Conservation (phyloP, 2,113 vertebrate species). For the Notiomystis cincta region DNA sequence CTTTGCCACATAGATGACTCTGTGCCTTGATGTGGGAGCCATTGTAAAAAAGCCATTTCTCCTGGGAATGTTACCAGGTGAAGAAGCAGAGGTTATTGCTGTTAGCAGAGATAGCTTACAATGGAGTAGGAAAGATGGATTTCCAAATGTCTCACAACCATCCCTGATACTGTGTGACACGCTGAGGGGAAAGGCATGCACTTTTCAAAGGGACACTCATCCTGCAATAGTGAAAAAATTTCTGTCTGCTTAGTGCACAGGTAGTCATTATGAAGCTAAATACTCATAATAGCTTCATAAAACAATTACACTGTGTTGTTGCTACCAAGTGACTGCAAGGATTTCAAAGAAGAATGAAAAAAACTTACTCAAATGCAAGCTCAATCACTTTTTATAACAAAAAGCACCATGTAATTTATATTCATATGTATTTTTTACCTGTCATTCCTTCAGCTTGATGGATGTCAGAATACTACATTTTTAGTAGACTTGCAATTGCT, state of each 20-base stretch:
- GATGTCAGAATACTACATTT: slow-evolving; percentile 49
- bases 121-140: not conserved
- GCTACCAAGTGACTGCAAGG: not conserved
- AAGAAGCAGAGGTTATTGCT: not conserved
- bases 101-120: not conserved
- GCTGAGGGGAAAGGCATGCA: not conserved
- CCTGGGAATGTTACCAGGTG: not conserved
- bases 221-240: not conserved
- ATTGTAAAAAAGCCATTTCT: not conserved
- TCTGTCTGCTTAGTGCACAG: not conserved
- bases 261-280: slow-evolving; percentile 1
- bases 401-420: slow-evolving; percentile 27
- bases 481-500: slow-evolving; percentile 47
- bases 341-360: not conserved
- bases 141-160: not conserved
- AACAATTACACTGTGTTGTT: not conserved
- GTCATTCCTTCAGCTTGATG: slow-evolving; percentile 48
- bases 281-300: slow-evolving; percentile 2
- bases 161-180: not conserved
- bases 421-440: slow-evolving; percentile 42
- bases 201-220: not conserved
- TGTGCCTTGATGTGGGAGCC: not conserved
- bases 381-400: slow-evolving; percentile 33
- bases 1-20: not conserved
- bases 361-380: not conserved